phyloP scores from a whole-genome alignment of 2,113 vertebrate species.

The Columbina picui region DNA sequence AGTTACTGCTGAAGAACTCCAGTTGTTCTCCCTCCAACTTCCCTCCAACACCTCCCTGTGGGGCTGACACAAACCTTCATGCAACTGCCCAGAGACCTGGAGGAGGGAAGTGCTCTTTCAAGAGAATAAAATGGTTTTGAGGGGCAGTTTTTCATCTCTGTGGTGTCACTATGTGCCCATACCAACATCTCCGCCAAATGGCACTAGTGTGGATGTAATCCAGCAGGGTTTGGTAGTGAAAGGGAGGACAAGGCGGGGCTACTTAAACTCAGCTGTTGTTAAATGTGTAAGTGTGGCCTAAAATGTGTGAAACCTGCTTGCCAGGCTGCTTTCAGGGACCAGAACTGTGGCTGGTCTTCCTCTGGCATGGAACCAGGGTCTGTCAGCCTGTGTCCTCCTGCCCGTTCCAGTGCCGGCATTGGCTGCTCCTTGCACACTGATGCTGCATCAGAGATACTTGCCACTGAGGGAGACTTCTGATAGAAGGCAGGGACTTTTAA shows the following conservation, averaged over 20 bases:
- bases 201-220: accelerated
- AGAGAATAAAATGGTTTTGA: background rate
- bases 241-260: background rate
- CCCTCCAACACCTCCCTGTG: background rate
- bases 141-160: background rate
- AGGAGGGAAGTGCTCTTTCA: background rate
- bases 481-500: background rate
- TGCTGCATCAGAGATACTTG: accelerated
- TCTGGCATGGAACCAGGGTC: background rate
- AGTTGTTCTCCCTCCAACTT: background rate
- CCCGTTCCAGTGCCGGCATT: accelerated
- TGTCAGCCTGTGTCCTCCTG: accelerated
- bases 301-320: background rate
- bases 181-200: background rate
- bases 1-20: background rate
- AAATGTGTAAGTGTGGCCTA: background rate
- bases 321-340: background rate
- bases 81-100: background rate
- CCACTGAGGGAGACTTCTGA: background rate
- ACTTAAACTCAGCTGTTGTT: background rate
- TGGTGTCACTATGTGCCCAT: background rate
- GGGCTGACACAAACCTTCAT: background rate
- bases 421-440: accelerated
- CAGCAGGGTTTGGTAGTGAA: background rate
- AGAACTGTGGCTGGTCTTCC: background rate